Percentiles rank a stretch among this genome's conserved stretches.
Evolutionary conservation across 2,888 invertebrate genomes (phyloP).

Genomic region (Xanthorhoe designata): DNA sequence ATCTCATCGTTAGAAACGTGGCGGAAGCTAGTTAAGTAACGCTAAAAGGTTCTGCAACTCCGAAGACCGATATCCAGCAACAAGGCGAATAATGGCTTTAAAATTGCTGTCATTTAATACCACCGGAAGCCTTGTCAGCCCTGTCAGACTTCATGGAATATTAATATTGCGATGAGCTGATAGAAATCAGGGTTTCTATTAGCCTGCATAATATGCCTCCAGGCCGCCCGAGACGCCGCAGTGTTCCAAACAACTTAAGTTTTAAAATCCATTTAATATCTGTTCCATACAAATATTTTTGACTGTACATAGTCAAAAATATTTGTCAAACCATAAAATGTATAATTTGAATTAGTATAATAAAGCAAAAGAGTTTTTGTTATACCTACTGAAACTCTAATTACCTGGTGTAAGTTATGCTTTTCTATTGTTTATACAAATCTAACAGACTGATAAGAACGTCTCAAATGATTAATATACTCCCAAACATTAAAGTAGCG

Average conservation of each 20-base stretch:
- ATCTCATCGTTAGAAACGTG: constrained; percentile 26
- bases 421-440: no score
- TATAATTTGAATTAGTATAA: no score
- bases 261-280: not conserved
- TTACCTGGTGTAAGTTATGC: no score
- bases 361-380: no score
- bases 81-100: constrained; percentile 35
- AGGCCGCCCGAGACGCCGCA: not conserved
- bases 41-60: constrained; percentile 57
- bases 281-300: no score
- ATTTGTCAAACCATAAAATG: no score
- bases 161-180: constrained; percentile 3
- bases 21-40: constrained; percentile 65
- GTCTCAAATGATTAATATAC: no score
- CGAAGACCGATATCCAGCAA: constrained; percentile 45
- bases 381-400: no score
- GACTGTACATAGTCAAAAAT: no score
- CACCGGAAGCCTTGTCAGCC: constrained; percentile 13
- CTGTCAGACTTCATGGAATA: constrained; percentile 15
- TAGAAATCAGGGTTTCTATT: not conserved
- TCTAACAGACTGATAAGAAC: no score
- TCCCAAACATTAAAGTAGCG: no score
- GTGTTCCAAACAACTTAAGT: not conserved
- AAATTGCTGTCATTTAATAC: constrained; percentile 32
- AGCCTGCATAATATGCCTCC: not conserved